Evolutionary conservation across 2,797 vertebrate species (phyloP), one percentile per base, ranked within the genome.

Genomic region (Spondyliosoma cantharus): DNA sequence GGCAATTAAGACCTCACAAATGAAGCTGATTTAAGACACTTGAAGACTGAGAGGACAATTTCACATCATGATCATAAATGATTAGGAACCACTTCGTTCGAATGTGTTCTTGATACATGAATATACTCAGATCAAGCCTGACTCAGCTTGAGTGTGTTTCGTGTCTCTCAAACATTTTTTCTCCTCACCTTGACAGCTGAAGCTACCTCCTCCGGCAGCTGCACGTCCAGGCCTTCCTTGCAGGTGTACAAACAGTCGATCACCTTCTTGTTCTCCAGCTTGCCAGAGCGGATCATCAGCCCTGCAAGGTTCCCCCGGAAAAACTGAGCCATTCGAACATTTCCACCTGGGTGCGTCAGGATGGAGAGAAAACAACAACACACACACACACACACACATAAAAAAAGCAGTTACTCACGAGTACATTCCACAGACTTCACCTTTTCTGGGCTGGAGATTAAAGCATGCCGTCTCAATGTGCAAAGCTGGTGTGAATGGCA

Each of bases 171-270:
- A 64, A 27, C 45, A 19, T 42, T 74, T 37, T 27, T 16, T 3
- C 11, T 68, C 42, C 87, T 92, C 77, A 99, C 98, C 97, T 98
- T 97, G 83, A 99, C 86, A 7, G 95, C 93, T 72, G 96, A 94
- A 81, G 95, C 91, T 0, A 95, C 88, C 16, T 96, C 97, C 13
- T 97, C 97, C 0, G 96, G 91, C 68, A 95, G 89, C 78, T 97
- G 96, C 78, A 98, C 93, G 12, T 98, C 97, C 82, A 99, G 95
- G 1, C 98, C 98, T 88, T 99, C 98, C 70, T 98, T 99, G 95
- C 98, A 99, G 25, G 98, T 99, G 66, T 99, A 99, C 13, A 99
- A 94, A 80, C 98, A 99, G 91, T 99, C 98, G 1, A 99, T 99
- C 89, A 98, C 97, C 78, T 98, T 98, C 95, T 97, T 99, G 91